phyloP scores from a whole-genome alignment of 2,113 vertebrate genomes.

The Poeciliopsis turrubarensis region DNA sequence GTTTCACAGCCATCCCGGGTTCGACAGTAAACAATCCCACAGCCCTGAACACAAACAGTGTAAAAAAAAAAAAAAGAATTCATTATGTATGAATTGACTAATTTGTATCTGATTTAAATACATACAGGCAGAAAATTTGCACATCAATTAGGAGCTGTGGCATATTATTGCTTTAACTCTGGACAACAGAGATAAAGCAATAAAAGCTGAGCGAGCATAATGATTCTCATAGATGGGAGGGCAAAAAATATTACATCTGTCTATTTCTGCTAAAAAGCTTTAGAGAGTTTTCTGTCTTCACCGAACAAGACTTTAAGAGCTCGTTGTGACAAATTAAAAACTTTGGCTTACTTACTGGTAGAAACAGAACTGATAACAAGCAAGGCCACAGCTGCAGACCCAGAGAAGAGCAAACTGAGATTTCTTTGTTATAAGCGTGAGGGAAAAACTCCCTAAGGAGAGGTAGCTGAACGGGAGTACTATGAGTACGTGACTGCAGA shows the following conservation, averaged over 20 bases:
- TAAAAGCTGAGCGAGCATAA: no score
- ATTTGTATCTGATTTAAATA: not conserved
- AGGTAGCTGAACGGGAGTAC: no score
- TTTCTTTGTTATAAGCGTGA: no score
- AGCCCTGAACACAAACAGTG: conserved; percentile 80
- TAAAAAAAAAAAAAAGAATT: not conserved
- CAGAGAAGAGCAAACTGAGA: no score
- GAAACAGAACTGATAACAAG: no score
- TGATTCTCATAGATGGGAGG: no score
- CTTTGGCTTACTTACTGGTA: no score
- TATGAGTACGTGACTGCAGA: no score
- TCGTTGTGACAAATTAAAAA: no score
- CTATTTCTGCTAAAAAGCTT: not conserved
- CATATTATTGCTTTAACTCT: not conserved
- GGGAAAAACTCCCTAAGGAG: no score
- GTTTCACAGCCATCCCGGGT: conserved; percentile 93
- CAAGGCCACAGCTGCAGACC: no score
- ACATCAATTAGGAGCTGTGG: not conserved
- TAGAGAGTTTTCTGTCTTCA: not conserved
- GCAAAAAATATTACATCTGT: not conserved
- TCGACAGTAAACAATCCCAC: conserved; percentile 97
- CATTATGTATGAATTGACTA: not conserved
- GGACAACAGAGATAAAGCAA: not conserved
- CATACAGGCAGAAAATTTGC: not conserved
- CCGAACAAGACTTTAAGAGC: not conserved